Evolutionary conservation across 2,888 invertebrate species (phyloP), one percentile per base, ranked within the genome.

Genomic region (Tridacna gigas): DNA sequence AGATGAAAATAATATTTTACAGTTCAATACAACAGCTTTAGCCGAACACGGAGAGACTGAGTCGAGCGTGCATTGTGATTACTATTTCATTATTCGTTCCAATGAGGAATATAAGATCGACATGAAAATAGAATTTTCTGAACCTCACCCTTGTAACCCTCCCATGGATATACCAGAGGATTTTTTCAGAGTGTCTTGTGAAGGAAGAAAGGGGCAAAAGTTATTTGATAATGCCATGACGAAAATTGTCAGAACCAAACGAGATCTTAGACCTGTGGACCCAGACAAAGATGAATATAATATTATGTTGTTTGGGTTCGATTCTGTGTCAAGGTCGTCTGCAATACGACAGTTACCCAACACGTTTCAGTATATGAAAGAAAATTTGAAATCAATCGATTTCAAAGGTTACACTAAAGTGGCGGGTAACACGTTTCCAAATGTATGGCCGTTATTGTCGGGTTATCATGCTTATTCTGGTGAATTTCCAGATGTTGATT

Each of bases 381-480:
- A 82, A 51, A 66, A 48, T 7, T 56, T 85, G 2, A 69, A 75
- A 25, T 79, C 60, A n/a, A 25, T 66, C 47, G 77, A 79, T 63
- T 79, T 85, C 45, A 74, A 77, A 65, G 85, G 85, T 12, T 85
- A 82, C 47, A 85, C 76, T 28, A 85, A 85, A 65, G 82, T 85
- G 12, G 79, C 67, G 20, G 85, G 73, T 26, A 82, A 80, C 71
- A 85, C 85, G 3, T 80, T 82, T 71, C 79, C 79, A 18, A 85
- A 85, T 63, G 18, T 85, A 13, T 37, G 82, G 2, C 65, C 85
- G 0, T 26, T 85, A 0, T 66, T 82, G 25, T 77, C 79, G 22
- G 85, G 85, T 13, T 74, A 66, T 45, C 47, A 66, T 37, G 25
- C 74, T 3, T 28, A 47, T 4, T 51, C 74, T 28, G 56, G 48